phyloP scores from a whole-genome alignment of 1,140 invertebrate genomes.

The Brachionus rubens region DNA sequence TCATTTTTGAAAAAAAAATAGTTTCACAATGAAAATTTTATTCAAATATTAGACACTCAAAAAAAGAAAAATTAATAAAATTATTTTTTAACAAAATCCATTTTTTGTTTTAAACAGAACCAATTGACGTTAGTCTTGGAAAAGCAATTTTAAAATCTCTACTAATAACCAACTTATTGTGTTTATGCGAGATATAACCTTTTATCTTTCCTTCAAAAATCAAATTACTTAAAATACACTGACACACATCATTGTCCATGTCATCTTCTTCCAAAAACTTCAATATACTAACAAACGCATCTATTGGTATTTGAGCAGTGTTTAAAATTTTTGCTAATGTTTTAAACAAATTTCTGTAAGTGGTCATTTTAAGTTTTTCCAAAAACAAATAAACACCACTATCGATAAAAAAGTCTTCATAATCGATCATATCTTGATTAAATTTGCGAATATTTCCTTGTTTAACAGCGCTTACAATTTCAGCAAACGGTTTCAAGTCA shows the following conservation, averaged over 20 bases:
- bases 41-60: too few relatives aligned
- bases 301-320: conserved; percentile 84
- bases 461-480: conserved; percentile 78
- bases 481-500: conserved; percentile 82
- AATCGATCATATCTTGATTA: conserved; percentile 75
- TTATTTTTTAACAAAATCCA: too few relatives aligned
- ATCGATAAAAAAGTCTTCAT: conserved; percentile 87
- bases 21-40: too few relatives aligned
- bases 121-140: conserved; percentile 64
- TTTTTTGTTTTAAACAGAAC: too few relatives aligned
- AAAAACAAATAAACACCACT: conserved; percentile 93
- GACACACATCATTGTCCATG: conserved; percentile 85
- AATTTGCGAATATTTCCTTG: conserved; percentile 81
- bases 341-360: conserved; percentile 92
- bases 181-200: conserved; percentile 94
- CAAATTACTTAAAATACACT: conserved; percentile 91
- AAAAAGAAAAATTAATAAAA: too few relatives aligned
- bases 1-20: too few relatives aligned
- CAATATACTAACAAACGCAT: conserved; percentile 74
- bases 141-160: conserved; percentile 83
- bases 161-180: conserved; percentile 92
- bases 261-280: conserved; percentile 71
- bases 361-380: conserved; percentile 89
- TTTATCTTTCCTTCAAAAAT: conserved; percentile 81
- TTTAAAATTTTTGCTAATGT: conserved; percentile 77